Percentiles rank a stretch among this genome's conserved stretches.
These are phyloP conservation scores for Carassius carassius DNA, from an alignment of 2,113 vertebrate genomes.

Conservation along the genomic window DNA sequence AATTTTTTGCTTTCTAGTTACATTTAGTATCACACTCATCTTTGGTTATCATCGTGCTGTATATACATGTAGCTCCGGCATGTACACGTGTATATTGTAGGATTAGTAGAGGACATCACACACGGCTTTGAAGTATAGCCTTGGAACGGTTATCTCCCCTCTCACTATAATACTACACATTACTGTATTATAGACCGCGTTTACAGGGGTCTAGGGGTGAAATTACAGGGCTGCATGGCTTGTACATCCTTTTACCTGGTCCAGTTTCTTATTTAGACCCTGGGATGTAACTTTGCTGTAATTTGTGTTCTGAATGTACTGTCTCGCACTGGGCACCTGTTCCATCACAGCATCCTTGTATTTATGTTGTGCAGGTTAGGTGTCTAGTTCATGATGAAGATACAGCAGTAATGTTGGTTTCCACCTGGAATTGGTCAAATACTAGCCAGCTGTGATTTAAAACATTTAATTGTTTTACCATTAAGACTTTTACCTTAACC, in stretches of 20 bases:
- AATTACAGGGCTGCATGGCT: conserved; percentile 68
- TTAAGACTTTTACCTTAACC: not conserved
- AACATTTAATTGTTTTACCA: not conserved
- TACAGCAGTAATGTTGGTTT: not conserved
- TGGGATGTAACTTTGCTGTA: conserved; percentile 21
- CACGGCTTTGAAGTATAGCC: conserved; percentile 71
- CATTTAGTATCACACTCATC: not conserved
- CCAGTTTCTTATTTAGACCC: conserved; percentile 53
- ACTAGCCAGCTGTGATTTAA: not conserved
- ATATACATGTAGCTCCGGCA: conserved; percentile 3
- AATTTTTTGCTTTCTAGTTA: not conserved
- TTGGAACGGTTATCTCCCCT: conserved; percentile 64
- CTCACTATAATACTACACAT: conserved; percentile 74
- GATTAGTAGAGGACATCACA: conserved; percentile 50
- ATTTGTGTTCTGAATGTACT: not conserved
- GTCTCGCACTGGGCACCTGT: not conserved
- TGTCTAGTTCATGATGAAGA: not conserved
- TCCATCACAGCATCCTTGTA: not conserved
- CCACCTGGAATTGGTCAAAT: not conserved
- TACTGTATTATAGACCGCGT: conserved; percentile 75
- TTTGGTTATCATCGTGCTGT: not conserved
- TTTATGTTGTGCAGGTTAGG: not conserved
- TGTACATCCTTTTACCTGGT: conserved; percentile 58
- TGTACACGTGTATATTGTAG: conserved; percentile 13
- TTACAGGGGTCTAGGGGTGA: conserved; percentile 55